phyloP scores from a whole-genome alignment of 2,888 invertebrate genomes.

The Ypsolopha scabrella region DNA sequence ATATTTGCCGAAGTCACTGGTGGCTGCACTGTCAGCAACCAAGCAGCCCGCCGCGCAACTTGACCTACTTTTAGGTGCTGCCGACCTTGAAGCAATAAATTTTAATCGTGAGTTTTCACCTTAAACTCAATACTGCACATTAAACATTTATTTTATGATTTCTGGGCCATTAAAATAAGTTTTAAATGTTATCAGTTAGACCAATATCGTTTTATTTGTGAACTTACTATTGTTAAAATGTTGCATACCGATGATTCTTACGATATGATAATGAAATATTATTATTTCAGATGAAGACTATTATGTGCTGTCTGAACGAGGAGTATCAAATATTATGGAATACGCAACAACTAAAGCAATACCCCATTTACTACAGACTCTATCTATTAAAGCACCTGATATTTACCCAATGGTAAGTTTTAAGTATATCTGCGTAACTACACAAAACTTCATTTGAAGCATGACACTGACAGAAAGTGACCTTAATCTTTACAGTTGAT shows the following conservation, averaged over 20 bases:
- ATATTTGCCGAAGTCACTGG: slow-evolving; percentile 70
- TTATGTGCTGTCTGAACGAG: slow-evolving; percentile 69
- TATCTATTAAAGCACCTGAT: slow-evolving; percentile 31
- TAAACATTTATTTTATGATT: too few relatives aligned
- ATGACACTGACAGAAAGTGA: neutral
- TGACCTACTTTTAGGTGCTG: slow-evolving; percentile 76
- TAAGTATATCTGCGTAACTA: neutral
- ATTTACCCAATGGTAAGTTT: slow-evolving; percentile 29
- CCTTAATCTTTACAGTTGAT: slow-evolving; percentile 23
- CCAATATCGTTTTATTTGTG: too few relatives aligned
- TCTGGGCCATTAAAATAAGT: too few relatives aligned
- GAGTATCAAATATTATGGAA: slow-evolving; percentile 61
- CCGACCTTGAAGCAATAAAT: slow-evolving; percentile 75
- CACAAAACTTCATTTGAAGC: too few relatives aligned
- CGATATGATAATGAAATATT: neutral
- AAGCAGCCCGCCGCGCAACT: slow-evolving; percentile 66
- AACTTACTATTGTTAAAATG: too few relatives aligned
- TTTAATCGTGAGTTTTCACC: slow-evolving; percentile 47
- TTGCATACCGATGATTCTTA: neutral
- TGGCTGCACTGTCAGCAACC: slow-evolving; percentile 62
- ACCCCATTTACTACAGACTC: slow-evolving; percentile 64
- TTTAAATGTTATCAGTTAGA: too few relatives aligned
- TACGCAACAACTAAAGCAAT: slow-evolving; percentile 71
- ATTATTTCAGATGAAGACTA: slow-evolving; percentile 64
- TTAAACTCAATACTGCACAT: neutral